Evolutionary conservation across 2,113 vertebrate genomes (phyloP).

Genomic region (Piprites chloris): DNA sequence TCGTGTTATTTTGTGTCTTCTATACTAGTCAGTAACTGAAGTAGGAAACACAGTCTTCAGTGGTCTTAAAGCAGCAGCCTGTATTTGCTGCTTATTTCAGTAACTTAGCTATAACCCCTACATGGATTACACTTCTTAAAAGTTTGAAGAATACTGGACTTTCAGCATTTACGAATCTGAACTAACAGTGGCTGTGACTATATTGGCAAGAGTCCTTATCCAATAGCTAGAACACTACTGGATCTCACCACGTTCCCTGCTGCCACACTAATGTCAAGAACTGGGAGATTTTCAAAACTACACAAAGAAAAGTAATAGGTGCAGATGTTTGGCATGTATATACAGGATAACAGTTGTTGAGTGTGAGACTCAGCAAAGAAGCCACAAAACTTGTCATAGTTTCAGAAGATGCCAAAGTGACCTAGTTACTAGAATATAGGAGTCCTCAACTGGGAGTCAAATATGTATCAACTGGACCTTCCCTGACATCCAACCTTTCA

Average conservation of each 20-base stretch:
- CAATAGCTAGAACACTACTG: background rate
- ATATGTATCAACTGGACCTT: background rate
- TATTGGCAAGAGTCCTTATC: background rate
- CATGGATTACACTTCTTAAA: background rate
- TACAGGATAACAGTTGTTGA: slow-evolving; percentile 7
- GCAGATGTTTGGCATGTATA: background rate
- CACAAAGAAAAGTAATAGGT: background rate
- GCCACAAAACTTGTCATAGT: slow-evolving; percentile 29
- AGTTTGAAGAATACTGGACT: background rate
- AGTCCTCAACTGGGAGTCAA: background rate
- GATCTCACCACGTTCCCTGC: background rate
- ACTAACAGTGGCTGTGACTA: background rate
- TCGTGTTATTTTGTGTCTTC: background rate
- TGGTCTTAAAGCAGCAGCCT: background rate
- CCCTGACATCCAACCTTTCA: background rate
- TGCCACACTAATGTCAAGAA: background rate
- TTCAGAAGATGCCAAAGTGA: slow-evolving; percentile 45
- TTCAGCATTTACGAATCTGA: background rate
- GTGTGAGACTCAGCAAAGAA: slow-evolving; percentile 24
- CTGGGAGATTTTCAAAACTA: background rate
- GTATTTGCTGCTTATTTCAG: background rate
- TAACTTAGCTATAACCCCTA: background rate
- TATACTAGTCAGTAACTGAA: background rate
- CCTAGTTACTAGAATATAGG: slow-evolving; percentile 16
- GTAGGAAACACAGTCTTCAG: background rate